Base-by-base conservation (phyloP, 2,797 vertebrate genomes). In the Tapirus indicus region DNA sequence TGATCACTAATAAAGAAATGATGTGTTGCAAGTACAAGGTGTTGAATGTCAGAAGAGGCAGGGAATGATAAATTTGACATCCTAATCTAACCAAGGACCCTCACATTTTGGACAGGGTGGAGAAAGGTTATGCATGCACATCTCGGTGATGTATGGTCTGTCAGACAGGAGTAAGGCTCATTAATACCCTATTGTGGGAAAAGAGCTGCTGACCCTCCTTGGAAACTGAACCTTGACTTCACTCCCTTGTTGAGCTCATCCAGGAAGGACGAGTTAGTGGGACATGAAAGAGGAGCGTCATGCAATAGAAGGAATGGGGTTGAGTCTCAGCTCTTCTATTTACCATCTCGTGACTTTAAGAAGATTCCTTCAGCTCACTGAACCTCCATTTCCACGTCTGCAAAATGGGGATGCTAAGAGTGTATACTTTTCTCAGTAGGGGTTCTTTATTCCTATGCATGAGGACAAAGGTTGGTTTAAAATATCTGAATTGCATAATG, bases 1-100 rank as follows among this genome's bases (percentile, higher is more conserved):
- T 41, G 97, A 92, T 97, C 94, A 64, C 92, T 95, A 93, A 98
- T 88, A 49, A 93, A 96, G 97, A 79, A 82, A 97, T 32, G 88
- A 89, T 83, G n/a, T 71, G 2, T 8, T 71, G 14, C 13, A 44
- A 18, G 90, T 62, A 87, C 77, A 74, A 82, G 97, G 85, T 92
- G 92, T 38, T 41, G 91, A 80, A 20, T 77, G 86, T 96, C 84
- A 32, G 16, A 1, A 32, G 7, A 90, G 32, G 35, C 6, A 12
- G 11, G 52, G 47, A n/a, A 2, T 41, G 91, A 72, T 88, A 68
- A 35, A 66, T 91, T 29, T 52, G 85, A 89, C 82, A 77, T 87
- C 94, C 71, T 95, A n/a, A 92, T 96, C 72, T 68, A 35, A 47
- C n/a, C 25, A 11, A 14, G 71, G 89, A 82, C 88, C 68, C 62